Percentiles rank a stretch among this genome's conserved stretches.
These are phyloP conservation scores for Drosophila lowei DNA, from an alignment of 1,140 invertebrate genomes.

Conservation along the genomic window DNA sequence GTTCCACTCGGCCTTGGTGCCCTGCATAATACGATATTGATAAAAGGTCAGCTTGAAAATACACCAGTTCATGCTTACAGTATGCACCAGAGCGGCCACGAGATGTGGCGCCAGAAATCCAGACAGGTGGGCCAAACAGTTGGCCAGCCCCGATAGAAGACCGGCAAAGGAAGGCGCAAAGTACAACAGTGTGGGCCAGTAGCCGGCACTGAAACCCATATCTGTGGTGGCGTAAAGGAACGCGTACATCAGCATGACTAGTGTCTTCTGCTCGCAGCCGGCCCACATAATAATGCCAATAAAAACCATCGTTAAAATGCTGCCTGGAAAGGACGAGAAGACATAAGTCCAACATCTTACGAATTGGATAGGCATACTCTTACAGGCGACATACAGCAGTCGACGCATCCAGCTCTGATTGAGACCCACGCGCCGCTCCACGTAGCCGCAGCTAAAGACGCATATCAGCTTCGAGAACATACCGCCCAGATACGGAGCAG, in stretches of 20 bases:
- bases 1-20: slow-evolving; percentile 72
- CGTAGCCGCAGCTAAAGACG: slow-evolving; percentile 48
- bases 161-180: slow-evolving; percentile 75
- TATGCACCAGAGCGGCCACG: slow-evolving; percentile 50
- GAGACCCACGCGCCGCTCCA: slow-evolving; percentile 41
- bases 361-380: background rate
- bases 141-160: slow-evolving; percentile 66
- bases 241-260: slow-evolving; percentile 58
- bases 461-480: slow-evolving; percentile 60
- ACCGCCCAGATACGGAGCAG: slow-evolving; percentile 64
- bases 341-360: too few relatives aligned
- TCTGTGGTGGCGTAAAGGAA: slow-evolving; percentile 59
- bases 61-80: slow-evolving; percentile 40
- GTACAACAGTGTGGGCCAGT: slow-evolving; percentile 73
- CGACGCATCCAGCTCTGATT: slow-evolving; percentile 52
- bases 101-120: slow-evolving; percentile 66
- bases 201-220: slow-evolving; percentile 64
- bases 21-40: slow-evolving; percentile 31
- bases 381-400: slow-evolving; percentile 62
- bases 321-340: slow-evolving; percentile 27
- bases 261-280: slow-evolving; percentile 31
- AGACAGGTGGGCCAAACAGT: slow-evolving; percentile 58
- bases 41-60: background rate
- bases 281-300: slow-evolving; percentile 48
- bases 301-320: slow-evolving; percentile 31